These are phyloP conservation scores for Drosophila greeni DNA, from an alignment of 2,888 invertebrate genomes.

Conservation along the genomic window DNA sequence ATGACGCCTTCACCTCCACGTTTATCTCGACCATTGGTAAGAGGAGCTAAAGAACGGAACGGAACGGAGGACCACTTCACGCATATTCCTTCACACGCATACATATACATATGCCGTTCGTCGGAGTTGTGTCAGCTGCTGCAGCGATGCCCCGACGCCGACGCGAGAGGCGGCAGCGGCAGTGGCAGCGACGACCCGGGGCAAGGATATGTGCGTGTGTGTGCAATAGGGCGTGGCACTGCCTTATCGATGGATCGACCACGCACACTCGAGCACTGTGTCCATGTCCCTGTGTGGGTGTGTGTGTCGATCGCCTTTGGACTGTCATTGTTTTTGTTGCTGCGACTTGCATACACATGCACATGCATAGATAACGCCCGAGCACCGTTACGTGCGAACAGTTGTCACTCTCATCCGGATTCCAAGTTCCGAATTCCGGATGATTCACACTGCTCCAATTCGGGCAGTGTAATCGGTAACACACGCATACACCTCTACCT, in stretches of 20 bases:
- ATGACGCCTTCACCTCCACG: constrained; percentile 96
- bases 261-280: constrained; percentile 1
- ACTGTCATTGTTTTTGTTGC: constrained; percentile 14
- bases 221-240: constrained; percentile 37
- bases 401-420: constrained; percentile 10
- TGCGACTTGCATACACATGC: not conserved
- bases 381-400: constrained; percentile 10
- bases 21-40: constrained; percentile 98
- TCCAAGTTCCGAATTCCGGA: constrained; percentile 4
- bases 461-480: constrained; percentile 8
- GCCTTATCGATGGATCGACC: constrained; percentile 20
- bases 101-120: constrained; percentile 9
- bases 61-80: not conserved
- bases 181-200: constrained; percentile 1
- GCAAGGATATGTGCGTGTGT: constrained; percentile 34
- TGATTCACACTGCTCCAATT: constrained; percentile 13
- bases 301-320: constrained; percentile 9
- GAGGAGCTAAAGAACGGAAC: constrained; percentile 54
- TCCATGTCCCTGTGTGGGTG: constrained; percentile 4
- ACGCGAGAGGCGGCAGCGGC: not conserved
- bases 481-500: too few species aligned
- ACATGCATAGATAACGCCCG: constrained; percentile 1
- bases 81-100: constrained; percentile 18
- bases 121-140: constrained; percentile 16
- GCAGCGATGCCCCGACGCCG: constrained; percentile 9